phyloP scores from a whole-genome alignment of 1,140 invertebrate genomes.

The Sipha flava region DNA sequence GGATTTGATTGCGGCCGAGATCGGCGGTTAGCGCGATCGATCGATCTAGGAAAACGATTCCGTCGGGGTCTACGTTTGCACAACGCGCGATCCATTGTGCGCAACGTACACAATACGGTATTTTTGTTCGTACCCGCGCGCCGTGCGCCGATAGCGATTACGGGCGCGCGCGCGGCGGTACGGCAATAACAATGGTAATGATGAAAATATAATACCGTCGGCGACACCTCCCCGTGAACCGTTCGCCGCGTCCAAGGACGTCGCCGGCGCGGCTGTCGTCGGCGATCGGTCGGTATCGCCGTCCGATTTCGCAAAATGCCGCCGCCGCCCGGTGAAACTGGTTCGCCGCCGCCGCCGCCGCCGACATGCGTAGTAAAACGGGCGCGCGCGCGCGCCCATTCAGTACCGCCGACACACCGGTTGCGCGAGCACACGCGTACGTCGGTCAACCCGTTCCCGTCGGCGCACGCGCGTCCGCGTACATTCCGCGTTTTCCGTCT shows the following conservation, averaged over 20 bases:
- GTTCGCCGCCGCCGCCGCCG: slow-evolving; percentile 2
- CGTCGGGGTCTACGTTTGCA: too few species aligned
- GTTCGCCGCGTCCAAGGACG: not conserved
- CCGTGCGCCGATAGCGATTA: too few species aligned
- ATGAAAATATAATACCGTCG: too few species aligned
- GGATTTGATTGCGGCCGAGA: too few species aligned
- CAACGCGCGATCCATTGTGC: too few species aligned
- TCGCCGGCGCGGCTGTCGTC: not conserved
- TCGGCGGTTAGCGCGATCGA: too few species aligned
- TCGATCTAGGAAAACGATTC: too few species aligned
- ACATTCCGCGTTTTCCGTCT: too few species aligned
- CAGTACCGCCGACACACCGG: slow-evolving; percentile 15
- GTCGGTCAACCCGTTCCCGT: not conserved
- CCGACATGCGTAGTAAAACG: not conserved
- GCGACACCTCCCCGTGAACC: not conserved
- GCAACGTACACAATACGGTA: too few species aligned
- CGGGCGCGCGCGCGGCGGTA: too few species aligned
- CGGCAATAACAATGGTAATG: too few species aligned
- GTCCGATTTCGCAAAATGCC: slow-evolving; percentile 4
- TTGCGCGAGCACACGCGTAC: not conserved
- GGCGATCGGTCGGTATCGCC: not conserved
- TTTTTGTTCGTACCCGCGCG: too few species aligned
- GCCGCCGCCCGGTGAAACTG: slow-evolving; percentile 11
- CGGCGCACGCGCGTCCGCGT: not conserved
- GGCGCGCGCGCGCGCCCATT: not conserved